A percentile compares a stretch with the other conserved stretches of the same genome.
These are phyloP conservation scores for Drosophila auraria DNA, from an alignment of 1,140 invertebrate genomes.

Conservation along the genomic window DNA sequence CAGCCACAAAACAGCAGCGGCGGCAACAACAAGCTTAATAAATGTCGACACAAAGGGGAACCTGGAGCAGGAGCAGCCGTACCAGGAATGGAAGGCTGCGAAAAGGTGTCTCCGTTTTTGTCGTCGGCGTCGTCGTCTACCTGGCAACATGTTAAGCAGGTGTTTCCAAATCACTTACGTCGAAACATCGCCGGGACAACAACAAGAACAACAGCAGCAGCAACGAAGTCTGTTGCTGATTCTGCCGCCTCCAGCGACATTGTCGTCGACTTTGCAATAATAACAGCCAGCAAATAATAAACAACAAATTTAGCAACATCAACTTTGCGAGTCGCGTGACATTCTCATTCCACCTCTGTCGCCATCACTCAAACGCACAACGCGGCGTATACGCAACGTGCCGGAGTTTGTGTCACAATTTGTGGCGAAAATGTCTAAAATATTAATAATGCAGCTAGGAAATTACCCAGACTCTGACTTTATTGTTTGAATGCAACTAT, in stretches of 20 bases:
- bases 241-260: slow-evolving; percentile 37
- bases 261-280: slow-evolving; percentile 50
- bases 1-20: slow-evolving; percentile 67
- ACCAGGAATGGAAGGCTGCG: background rate
- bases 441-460: background rate
- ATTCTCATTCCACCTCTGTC: slow-evolving; percentile 5
- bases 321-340: slow-evolving; percentile 33
- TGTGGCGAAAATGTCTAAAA: background rate
- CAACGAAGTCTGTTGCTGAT: slow-evolving; percentile 35
- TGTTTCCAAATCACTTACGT: slow-evolving; percentile 81
- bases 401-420: slow-evolving; percentile 8
- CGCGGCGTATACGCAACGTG: slow-evolving; percentile 60
- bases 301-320: slow-evolving; percentile 61
- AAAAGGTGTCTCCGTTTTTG: slow-evolving; percentile 4
- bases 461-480: background rate
- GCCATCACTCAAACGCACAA: slow-evolving; percentile 23
- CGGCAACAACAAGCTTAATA: slow-evolving; percentile 74
- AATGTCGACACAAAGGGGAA: slow-evolving; percentile 73
- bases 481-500: slow-evolving; percentile 1
- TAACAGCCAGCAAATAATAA: slow-evolving; percentile 64
- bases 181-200: slow-evolving; percentile 63
- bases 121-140: slow-evolving; percentile 40
- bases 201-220: background rate
- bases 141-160: slow-evolving; percentile 80
- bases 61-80: background rate